Evolutionary conservation across 1,140 invertebrate genomes (phyloP), one percentile per base, ranked within the genome.

Genomic region (Bathynomus jamesi): DNA sequence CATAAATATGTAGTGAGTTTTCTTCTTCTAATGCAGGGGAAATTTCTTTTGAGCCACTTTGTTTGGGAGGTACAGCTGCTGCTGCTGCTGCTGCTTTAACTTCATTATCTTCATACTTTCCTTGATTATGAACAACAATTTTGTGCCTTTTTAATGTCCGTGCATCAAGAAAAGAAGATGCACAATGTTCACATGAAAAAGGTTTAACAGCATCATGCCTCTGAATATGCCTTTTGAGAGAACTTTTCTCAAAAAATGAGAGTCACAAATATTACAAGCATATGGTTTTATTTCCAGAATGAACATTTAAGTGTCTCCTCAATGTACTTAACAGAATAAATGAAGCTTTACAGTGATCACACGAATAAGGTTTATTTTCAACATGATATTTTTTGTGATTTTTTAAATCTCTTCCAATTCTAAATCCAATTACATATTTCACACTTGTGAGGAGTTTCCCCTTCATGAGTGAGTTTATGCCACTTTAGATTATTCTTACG

Each of bases 381-480:
- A 80, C 82, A 78, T 86, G 85, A 13, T 83, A 86, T 61, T 83
- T 77, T 81, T 85, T 85, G 78, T 87, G 74, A 28, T 70, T 67
- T 65, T 76, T 74, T 10, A 78, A 66, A 29, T 76, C 73, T 17
- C 76, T 64, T 27, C 69, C 71, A 31, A 69, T 68, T 21, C 66
- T 72, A 53, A 70, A 77, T 27, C 70, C 71, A 21, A 72, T 69
- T 46, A 46, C 76, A 77, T 29, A 69, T 67, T n/a, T 72, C 76
- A 70, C 76, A 77, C 25, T 65, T 73, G 61, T 78, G 72, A 28
- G 70, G 77, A 7, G 72, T 71, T 21, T 78, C 77, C 13, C 71
- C 70, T 10, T 69, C 72, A 28, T 79, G 78, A 28, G 62, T 72
- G 28, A 70, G 70, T 61, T 76, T 74, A 65, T 79, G 78, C 73